These are phyloP conservation scores for Phylloscopus whistleri DNA, from an alignment of 2,113 vertebrate species.

Conservation along the genomic window DNA sequence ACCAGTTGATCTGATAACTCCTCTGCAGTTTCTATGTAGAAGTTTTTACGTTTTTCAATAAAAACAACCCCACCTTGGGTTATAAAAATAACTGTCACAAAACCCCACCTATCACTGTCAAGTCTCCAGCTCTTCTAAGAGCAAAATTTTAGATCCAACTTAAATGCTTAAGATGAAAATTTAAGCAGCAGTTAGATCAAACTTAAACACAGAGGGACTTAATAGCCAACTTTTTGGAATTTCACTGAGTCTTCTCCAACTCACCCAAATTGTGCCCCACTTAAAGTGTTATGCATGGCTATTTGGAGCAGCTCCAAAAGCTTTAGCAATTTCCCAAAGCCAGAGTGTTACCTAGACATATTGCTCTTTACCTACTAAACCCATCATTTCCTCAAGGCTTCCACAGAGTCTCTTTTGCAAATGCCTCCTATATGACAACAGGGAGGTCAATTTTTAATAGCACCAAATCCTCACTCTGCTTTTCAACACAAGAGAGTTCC, in stretches of 20 bases:
- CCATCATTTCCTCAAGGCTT: not conserved
- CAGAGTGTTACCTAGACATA: not conserved
- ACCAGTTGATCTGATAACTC: accelerated
- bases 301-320: not conserved
- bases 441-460: not conserved
- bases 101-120: accelerated
- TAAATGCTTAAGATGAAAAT: not conserved
- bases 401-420: not conserved
- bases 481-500: not conserved
- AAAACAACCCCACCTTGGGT: too few species aligned
- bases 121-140: not conserved
- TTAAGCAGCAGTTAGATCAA: not conserved
- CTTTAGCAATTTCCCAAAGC: not conserved
- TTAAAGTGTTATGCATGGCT: not conserved
- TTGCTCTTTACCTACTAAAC: not conserved
- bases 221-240: not conserved
- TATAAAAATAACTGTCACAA: not conserved
- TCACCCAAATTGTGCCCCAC: not conserved
- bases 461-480: not conserved
- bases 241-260: not conserved
- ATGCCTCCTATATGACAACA: accelerated
- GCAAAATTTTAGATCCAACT: not conserved
- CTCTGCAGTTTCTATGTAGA: not conserved
- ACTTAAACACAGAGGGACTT: not conserved
- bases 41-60: not conserved